Evolutionary conservation across 2,113 vertebrate genomes (phyloP), one percentile per base, ranked within the genome.

Genomic region (Cariama cristata): DNA sequence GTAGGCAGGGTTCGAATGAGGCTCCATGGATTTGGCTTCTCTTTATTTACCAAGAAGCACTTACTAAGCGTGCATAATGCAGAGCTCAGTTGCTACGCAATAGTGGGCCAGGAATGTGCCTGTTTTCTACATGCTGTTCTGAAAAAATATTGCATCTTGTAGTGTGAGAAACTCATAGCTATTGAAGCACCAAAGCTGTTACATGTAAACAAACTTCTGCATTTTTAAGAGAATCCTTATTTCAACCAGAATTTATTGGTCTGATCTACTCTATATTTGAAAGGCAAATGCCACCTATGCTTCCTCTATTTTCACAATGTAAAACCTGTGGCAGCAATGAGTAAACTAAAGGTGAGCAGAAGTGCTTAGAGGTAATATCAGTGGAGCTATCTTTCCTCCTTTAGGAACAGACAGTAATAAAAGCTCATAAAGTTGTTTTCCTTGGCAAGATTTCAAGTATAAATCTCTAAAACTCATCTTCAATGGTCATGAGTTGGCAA

Each of bases 391-490:
- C 68, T 93, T 94, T 88, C 14, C 40, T 85, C 27, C 28, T 73
- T 88, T 73, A 96, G 93, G 79, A 95, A 94, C 5, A 96, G 79
- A 90, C 24, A 77, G 67, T 56, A 94, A 92, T 88, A 96, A 94
- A 96, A 97, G 13, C 68, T 95, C 26, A 73, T 60, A 33, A 76
- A 92, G 10, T 82, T 97, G 71, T 95, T 97, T 97, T 95, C 55
- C 35, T 68, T 97, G 91, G 77, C 89, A 96, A 88, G 47, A 90
- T 93, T 95, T 97, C 93, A 95, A 94, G 88, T 66, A n/a, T 60
- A 73, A 90, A 33, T 77, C 63, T 89, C 86, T 97, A 79, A 95
- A 96, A 95, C 59, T 74, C 15, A 91, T 60, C 67, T 94, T 94
- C 8, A 4, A 71, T 86, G 47, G 59, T 35, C 79, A 66, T 74